phyloP scores from a whole-genome alignment of 2,113 vertebrate genomes.

The Romanogobio albipinnatus region DNA sequence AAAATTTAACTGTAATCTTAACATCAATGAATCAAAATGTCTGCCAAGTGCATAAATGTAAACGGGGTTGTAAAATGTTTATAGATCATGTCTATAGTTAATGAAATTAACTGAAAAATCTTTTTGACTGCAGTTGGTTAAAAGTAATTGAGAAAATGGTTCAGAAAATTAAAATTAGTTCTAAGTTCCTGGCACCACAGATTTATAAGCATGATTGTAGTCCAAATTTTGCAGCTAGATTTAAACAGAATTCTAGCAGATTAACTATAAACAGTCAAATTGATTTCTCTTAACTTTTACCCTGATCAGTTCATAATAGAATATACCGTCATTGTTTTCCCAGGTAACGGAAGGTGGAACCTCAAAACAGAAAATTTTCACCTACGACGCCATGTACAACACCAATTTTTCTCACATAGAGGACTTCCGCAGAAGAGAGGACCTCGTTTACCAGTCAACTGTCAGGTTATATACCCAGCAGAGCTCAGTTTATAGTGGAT shows the following conservation, averaged over 20 bases:
- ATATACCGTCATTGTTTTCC: slow-evolving; percentile 14
- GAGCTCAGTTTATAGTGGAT: slow-evolving; percentile 10
- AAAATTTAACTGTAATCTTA: neutral
- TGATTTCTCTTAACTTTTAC: neutral
- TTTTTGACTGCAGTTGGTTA: neutral
- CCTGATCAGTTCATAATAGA: neutral
- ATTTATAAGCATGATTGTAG: neutral
- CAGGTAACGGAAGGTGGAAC: slow-evolving; percentile 87
- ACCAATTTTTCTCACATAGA: slow-evolving; percentile 90
- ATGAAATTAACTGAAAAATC: neutral
- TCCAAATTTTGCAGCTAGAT: neutral
- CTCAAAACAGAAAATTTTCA: slow-evolving; percentile 94
- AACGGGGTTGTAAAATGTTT: neutral
- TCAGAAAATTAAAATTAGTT: neutral
- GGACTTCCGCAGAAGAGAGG: slow-evolving; percentile 82
- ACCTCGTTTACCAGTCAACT: slow-evolving; percentile 90
- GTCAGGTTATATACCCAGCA: slow-evolving; percentile 80
- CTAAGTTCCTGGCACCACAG: neutral
- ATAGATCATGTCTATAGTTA: neutral
- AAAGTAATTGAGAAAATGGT: neutral
- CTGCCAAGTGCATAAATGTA: neutral
- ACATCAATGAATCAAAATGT: neutral
- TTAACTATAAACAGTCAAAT: neutral
- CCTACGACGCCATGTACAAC: slow-evolving; percentile 93
- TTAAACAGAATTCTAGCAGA: neutral